Evolutionary conservation across 1,140 invertebrate genomes (phyloP).

Genomic region (Macrotrachela quadricornifera): DNA sequence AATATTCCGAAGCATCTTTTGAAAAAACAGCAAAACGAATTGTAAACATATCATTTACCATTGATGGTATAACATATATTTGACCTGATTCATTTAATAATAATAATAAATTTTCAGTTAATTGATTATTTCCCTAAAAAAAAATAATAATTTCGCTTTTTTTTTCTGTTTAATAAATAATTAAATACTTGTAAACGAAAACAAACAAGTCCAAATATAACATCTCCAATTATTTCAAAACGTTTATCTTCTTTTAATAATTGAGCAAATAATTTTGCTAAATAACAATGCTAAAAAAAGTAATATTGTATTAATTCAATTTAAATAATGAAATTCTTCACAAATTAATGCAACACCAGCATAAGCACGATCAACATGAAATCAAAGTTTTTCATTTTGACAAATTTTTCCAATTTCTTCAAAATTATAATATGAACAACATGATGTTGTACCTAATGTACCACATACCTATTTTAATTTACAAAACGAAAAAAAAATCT

Average conservation of each 20-base stretch:
- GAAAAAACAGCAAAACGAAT: slow-evolving; percentile 65
- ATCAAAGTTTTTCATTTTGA: slow-evolving; percentile 45
- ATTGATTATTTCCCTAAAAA: slow-evolving; percentile 55
- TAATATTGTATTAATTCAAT: slow-evolving; percentile 75
- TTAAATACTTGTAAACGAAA: slow-evolving; percentile 54
- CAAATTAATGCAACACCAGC: slow-evolving; percentile 69
- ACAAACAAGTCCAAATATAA: slow-evolving; percentile 74
- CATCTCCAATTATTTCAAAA: slow-evolving; percentile 84
- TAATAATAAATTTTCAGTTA: slow-evolving; percentile 79
- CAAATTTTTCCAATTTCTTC: slow-evolving; percentile 61
- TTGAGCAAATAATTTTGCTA: slow-evolving; percentile 77
- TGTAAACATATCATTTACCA: slow-evolving; percentile 52
- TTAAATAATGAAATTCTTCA: slow-evolving; percentile 71
- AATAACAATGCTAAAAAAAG: slow-evolving; percentile 59
- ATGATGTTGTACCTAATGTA: slow-evolving; percentile 67
- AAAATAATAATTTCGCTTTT: neutral
- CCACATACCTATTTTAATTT: slow-evolving; percentile 49
- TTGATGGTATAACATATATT: slow-evolving; percentile 86
- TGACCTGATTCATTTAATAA: slow-evolving; percentile 84
- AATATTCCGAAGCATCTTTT: slow-evolving; percentile 58
- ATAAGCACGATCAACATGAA: slow-evolving; percentile 82
- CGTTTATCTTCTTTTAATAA: slow-evolving; percentile 58
- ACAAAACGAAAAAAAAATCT: slow-evolving; percentile 33
- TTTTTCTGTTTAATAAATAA: neutral
- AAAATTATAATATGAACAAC: slow-evolving; percentile 64